Conservation (phyloP, 1,140 invertebrate species). For the Bombus affinis region DNA sequence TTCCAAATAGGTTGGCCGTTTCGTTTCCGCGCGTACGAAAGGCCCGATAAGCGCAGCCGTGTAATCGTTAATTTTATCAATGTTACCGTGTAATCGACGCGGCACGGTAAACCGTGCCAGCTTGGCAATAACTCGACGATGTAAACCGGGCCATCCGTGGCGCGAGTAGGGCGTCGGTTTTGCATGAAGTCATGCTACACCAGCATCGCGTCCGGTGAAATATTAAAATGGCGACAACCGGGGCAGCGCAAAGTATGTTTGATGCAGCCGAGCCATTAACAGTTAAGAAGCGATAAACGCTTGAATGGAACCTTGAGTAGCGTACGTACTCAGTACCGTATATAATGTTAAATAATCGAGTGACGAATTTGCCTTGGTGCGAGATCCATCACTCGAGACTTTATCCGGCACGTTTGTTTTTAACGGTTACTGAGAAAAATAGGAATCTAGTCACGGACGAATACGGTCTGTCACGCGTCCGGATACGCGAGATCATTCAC, state of each 20-base stretch:
- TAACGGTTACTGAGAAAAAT: not conserved
- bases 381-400: not conserved
- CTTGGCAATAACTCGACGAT: constrained; percentile 63
- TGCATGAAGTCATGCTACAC: constrained; percentile 33
- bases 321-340: not conserved
- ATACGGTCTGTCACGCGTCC: not conserved
- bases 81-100: constrained; percentile 66
- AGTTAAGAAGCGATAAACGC: not conserved
- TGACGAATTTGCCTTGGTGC: not conserved
- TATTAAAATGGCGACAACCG: constrained; percentile 50
- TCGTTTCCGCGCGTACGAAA: not conserved
- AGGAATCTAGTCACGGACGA: not conserved
- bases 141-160: constrained; percentile 47
- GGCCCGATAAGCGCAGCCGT: constrained; percentile 5
- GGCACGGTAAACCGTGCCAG: constrained; percentile 54
- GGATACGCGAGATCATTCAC: not conserved
- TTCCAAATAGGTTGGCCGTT: not conserved
- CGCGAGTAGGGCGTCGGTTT: constrained; percentile 46
- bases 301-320: not conserved
- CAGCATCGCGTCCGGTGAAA: constrained; percentile 34
- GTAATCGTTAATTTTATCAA: constrained; percentile 67
- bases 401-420: not conserved
- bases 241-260: constrained; percentile 32
- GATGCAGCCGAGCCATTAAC: constrained; percentile 38
- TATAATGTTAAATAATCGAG: not conserved